Evolutionary conservation across 1,140 invertebrate genomes (phyloP).

Genomic region (Apis laboriosa): DNA sequence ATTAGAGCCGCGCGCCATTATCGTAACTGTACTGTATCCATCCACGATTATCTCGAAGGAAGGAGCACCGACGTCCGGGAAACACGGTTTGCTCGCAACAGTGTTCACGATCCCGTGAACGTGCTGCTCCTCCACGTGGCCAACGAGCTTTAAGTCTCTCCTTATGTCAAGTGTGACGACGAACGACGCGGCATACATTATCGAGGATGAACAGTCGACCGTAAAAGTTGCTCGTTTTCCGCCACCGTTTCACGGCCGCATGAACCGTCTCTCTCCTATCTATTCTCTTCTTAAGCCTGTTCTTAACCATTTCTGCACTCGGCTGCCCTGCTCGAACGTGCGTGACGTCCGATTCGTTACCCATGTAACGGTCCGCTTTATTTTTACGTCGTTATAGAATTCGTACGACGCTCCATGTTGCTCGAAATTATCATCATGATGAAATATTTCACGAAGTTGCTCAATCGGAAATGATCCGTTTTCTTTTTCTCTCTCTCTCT

Average conservation of each 20-base stretch:
- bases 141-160: constrained; percentile 15
- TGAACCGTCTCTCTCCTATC: background rate
- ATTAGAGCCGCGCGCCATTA: constrained; percentile 70
- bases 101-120: constrained; percentile 47
- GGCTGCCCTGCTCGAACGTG: constrained; percentile 12
- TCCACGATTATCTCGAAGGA: constrained; percentile 47
- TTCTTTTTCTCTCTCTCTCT: background rate
- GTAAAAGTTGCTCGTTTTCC: constrained; percentile 47
- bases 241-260: constrained; percentile 13
- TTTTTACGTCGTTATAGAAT: background rate
- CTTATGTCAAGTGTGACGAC: constrained; percentile 61
- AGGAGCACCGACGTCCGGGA: constrained; percentile 62
- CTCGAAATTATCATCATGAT: background rate
- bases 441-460: too few species aligned
- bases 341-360: constrained; percentile 18
- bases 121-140: constrained; percentile 46
- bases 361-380: background rate
- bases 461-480: too few species aligned
- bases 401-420: background rate
- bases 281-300: background rate
- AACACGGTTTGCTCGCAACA: constrained; percentile 52
- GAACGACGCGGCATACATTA: constrained; percentile 31
- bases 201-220: constrained; percentile 24
- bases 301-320: background rate
- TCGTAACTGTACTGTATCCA: constrained; percentile 69